These are phyloP conservation scores for Hippocampus abdominalis DNA, from an alignment of 2,113 vertebrate genomes.

Conservation along the genomic window DNA sequence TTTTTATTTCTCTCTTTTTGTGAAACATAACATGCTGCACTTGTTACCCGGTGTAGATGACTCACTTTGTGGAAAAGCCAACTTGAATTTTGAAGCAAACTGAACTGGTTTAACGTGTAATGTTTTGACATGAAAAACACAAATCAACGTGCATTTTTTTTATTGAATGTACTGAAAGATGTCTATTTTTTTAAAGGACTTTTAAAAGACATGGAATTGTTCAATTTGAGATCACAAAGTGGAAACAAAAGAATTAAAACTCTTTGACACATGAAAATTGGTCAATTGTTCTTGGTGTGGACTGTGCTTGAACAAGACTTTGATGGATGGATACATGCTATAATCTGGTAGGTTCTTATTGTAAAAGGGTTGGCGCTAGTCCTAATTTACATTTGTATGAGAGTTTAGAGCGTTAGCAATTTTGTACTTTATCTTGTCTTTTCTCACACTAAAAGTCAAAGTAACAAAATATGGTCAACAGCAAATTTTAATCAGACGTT, in stretches of 20 bases:
- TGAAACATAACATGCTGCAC: constrained; percentile 32
- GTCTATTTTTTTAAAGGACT: neutral
- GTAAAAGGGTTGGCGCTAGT: too few species aligned
- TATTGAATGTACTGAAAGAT: neutral
- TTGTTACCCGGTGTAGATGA: constrained; percentile 32
- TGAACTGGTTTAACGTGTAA: constrained; percentile 21
- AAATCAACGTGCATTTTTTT: constrained; percentile 16
- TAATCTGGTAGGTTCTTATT: too few species aligned
- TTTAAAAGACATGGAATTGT: constrained; percentile 4
- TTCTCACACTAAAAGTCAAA: neutral
- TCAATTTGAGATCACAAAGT: constrained; percentile 9
- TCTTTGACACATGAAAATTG: constrained; percentile 13
- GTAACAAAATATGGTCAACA: neutral
- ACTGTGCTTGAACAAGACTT: neutral
- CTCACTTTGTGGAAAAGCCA: constrained; percentile 32
- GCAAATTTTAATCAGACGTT: too few species aligned
- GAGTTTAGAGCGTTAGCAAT: neutral
- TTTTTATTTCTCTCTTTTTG: constrained; percentile 6
- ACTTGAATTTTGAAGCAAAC: constrained; percentile 28
- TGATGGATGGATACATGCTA: too few species aligned
- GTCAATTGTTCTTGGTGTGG: neutral
- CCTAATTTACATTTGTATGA: too few species aligned
- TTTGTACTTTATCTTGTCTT: neutral
- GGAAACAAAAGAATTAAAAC: constrained; percentile 15
- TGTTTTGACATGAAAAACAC: constrained; percentile 25